phyloP scores from a whole-genome alignment of 2,113 vertebrate species.

The Rafetus swinhoei region DNA sequence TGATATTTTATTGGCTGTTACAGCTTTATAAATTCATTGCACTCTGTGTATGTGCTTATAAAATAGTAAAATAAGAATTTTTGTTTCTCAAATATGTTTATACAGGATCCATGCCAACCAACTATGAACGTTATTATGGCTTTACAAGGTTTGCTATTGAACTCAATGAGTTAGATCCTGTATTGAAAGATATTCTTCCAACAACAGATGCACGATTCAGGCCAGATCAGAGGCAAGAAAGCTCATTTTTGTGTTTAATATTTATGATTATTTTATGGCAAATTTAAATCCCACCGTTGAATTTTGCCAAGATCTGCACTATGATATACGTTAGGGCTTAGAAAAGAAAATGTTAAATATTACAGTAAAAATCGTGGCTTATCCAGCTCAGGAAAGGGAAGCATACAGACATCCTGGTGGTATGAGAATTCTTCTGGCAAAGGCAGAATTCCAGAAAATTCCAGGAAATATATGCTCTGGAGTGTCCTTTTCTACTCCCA shows the following conservation, averaged over 20 bases:
- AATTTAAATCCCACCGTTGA: background rate
- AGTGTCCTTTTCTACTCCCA: background rate
- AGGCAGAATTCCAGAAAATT: background rate
- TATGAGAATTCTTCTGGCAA: background rate
- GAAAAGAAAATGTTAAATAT: background rate
- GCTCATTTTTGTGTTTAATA: background rate
- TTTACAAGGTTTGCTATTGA: conserved; percentile 98
- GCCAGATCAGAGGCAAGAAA: conserved; percentile 93
- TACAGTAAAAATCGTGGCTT: background rate
- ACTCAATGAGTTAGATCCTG: conserved; percentile 96
- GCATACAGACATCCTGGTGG: background rate
- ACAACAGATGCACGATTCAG: conserved; percentile 94
- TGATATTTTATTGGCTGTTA: background rate
- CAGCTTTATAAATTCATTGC: background rate
- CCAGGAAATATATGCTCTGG: background rate
- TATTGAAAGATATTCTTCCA: conserved; percentile 93
- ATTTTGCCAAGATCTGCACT: background rate
- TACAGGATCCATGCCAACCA: conserved; percentile 96
- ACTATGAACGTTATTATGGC: conserved; percentile 97
- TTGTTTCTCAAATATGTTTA: conserved; percentile 8
- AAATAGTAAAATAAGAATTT: conserved; percentile 3
- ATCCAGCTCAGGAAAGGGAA: background rate
- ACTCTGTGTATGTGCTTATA: background rate
- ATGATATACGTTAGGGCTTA: background rate
- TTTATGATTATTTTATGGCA: background rate